Percentiles rank a stretch among this genome's conserved stretches.
Conservation (phyloP, 2,888 invertebrate genomes). For the Agrotis puta region DNA sequence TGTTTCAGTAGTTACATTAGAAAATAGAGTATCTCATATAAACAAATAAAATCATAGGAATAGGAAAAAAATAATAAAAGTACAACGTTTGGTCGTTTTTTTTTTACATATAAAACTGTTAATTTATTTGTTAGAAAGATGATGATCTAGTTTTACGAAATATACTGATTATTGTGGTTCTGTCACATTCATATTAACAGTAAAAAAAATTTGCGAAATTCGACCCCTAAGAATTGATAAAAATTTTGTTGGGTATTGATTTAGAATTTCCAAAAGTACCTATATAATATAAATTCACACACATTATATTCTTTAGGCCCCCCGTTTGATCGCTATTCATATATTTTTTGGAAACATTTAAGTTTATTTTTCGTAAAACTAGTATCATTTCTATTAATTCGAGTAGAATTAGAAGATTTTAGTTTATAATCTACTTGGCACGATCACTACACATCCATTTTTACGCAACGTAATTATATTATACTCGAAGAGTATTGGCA, state of each 20-base stretch:
- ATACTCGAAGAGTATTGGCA: conserved; percentile 38
- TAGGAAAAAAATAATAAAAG: not conserved
- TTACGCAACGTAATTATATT: conserved; percentile 15
- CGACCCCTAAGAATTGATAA: too few relatives aligned
- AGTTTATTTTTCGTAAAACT: not conserved
- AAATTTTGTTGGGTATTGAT: too few relatives aligned
- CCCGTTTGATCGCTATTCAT: too few relatives aligned
- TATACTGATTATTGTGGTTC: too few relatives aligned
- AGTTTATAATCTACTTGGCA: conserved; percentile 67
- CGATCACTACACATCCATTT: conserved; percentile 52
- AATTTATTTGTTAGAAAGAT: not conserved
- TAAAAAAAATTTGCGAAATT: too few relatives aligned
- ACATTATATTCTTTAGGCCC: too few relatives aligned
- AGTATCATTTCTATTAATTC: conserved; percentile 6
- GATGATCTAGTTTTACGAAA: conserved; percentile 1
- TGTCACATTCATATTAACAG: too few relatives aligned
- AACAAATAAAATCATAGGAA: conserved; percentile 27
- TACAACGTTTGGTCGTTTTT: conserved; percentile 54
- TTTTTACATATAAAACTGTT: conserved; percentile 10
- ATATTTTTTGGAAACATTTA: not conserved
- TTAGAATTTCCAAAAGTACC: too few relatives aligned
- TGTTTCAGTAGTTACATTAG: not conserved
- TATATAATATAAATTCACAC: too few relatives aligned
- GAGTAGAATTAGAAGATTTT: not conserved
- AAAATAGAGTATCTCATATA: conserved; percentile 28